Conservation (phyloP, 2,888 invertebrate genomes). For the Teinopalpus imperialis region DNA sequence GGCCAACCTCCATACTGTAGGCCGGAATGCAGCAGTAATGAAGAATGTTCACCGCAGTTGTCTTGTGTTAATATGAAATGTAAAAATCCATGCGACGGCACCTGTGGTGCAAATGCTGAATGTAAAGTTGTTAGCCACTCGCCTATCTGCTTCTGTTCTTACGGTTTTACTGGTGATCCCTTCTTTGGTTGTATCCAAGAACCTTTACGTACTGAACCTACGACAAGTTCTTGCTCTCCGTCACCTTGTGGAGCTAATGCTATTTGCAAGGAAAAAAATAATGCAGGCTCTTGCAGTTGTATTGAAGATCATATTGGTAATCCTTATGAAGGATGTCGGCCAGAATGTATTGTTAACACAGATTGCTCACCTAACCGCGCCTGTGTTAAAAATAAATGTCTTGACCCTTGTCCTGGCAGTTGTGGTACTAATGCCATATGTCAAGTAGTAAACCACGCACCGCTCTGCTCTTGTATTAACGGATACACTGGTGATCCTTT, state of each 20-base stretch:
- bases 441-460: slow-evolving; percentile 87
- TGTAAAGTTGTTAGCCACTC: slow-evolving; percentile 90
- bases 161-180: slow-evolving; percentile 89
- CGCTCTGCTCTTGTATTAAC: slow-evolving; percentile 84
- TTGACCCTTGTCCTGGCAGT: slow-evolving; percentile 89
- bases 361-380: slow-evolving; percentile 87
- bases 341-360: slow-evolving; percentile 87
- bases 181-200: slow-evolving; percentile 83
- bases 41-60: slow-evolving; percentile 85
- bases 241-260: slow-evolving; percentile 85
- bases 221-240: slow-evolving; percentile 81
- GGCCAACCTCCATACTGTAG: slow-evolving; percentile 89
- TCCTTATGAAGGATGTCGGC: slow-evolving; percentile 89
- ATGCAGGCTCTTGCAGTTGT: slow-evolving; percentile 86
- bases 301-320: slow-evolving; percentile 87
- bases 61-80: slow-evolving; percentile 91
- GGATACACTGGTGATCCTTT: slow-evolving; percentile 90
- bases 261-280: slow-evolving; percentile 82
- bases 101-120: slow-evolving; percentile 87
- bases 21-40: slow-evolving; percentile 90
- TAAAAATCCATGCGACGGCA: slow-evolving; percentile 87
- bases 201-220: slow-evolving; percentile 52
- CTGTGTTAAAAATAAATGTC: slow-evolving; percentile 87
- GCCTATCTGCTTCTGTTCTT: slow-evolving; percentile 86
- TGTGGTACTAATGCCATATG: slow-evolving; percentile 89